phyloP scores from a whole-genome alignment of 2,113 vertebrate species.

The Pluvialis apricaria region DNA sequence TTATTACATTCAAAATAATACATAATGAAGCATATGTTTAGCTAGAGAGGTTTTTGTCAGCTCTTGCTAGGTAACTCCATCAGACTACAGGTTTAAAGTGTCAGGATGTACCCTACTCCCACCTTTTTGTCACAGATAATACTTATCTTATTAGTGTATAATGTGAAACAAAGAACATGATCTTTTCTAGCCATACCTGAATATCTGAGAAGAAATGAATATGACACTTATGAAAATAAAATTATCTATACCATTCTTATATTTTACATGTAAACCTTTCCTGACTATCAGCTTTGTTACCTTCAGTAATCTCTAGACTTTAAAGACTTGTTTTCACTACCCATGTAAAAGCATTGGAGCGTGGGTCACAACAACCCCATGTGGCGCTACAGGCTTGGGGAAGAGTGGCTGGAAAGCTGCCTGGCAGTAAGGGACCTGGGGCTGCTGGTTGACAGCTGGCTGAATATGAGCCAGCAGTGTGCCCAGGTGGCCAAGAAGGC shows the following conservation, averaged over 20 bases:
- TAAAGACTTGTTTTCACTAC: not conserved
- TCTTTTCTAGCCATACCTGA: not conserved
- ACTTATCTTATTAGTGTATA: not conserved
- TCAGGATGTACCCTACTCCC: not conserved
- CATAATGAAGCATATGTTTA: not conserved
- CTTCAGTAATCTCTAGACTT: not conserved
- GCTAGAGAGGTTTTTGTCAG: not conserved
- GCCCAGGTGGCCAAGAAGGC: too few relatives aligned
- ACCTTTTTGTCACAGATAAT: not conserved
- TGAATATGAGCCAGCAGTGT: too few relatives aligned
- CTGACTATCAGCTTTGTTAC: not conserved
- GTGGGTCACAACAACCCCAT: too few relatives aligned
- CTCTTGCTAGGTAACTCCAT: not conserved
- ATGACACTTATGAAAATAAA: not conserved
- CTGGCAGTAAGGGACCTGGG: too few relatives aligned
- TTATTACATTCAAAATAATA: not conserved
- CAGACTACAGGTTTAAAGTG: not conserved
- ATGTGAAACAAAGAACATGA: accelerated
- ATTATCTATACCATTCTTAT: not conserved
- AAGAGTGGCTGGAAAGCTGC: too few relatives aligned
- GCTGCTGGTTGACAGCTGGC: too few relatives aligned
- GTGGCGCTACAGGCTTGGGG: too few relatives aligned
- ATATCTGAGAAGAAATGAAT: not conserved
- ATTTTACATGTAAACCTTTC: not conserved
- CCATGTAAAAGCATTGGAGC: not conserved